These are phyloP conservation scores for Spermophilus dauricus DNA, from an alignment of 2,113 vertebrate species.

Conservation along the genomic window DNA sequence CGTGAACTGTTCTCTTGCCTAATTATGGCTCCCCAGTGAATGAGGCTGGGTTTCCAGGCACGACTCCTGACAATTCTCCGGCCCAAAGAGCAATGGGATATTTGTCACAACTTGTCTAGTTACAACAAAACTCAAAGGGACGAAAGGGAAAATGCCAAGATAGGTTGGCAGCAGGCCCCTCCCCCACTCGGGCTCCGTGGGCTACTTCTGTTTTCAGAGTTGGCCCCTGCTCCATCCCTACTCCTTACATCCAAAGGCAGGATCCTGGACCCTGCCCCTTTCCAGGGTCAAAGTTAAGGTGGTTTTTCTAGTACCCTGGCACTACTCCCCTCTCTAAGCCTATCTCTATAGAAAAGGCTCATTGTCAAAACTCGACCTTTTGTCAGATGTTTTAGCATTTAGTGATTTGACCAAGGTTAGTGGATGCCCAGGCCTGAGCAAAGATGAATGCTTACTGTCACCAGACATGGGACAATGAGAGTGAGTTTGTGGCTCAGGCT, in stretches of 20 bases:
- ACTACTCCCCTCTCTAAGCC: conserved; percentile 64
- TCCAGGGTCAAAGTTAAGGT: conserved; percentile 69
- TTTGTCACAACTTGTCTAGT: conserved; percentile 86
- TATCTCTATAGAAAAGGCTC: conserved; percentile 78
- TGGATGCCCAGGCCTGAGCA: not conserved
- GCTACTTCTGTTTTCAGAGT: not conserved
- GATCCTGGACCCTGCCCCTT: conserved; percentile 66
- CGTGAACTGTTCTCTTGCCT: conserved; percentile 82
- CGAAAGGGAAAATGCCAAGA: conserved; percentile 3
- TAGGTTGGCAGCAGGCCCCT: conserved; percentile 49
- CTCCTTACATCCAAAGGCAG: conserved; percentile 63
- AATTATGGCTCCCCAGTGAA: conserved; percentile 81
- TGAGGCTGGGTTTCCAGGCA: conserved; percentile 78
- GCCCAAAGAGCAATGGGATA: conserved; percentile 77
- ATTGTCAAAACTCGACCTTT: conserved; percentile 78
- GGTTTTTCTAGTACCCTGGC: conserved; percentile 76
- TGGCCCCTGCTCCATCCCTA: not conserved
- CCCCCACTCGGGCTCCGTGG: fast-evolving
- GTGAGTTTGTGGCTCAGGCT: not conserved
- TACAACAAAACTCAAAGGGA: conserved; percentile 79
- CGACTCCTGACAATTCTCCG: conserved; percentile 80
- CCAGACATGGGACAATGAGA: not conserved
- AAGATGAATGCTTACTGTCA: not conserved
- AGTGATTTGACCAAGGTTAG: conserved; percentile 68
- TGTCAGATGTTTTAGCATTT: conserved; percentile 85